Evolutionary conservation across 2,888 invertebrate genomes (phyloP).

Genomic region (Maniola hyperantus): DNA sequence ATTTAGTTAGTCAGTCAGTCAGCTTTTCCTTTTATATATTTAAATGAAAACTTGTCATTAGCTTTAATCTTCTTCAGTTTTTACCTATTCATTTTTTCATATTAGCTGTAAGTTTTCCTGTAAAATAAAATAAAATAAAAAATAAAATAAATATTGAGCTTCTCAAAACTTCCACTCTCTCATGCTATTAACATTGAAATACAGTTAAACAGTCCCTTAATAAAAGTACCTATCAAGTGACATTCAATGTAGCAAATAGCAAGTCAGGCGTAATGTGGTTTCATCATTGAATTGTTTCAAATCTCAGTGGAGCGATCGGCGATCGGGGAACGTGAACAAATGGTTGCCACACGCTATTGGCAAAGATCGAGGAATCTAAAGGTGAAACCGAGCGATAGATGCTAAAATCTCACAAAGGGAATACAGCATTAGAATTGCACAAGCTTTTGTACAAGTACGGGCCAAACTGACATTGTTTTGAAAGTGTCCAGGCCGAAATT

Average conservation of each 20-base stretch:
- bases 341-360: conserved; percentile 24
- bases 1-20: no score
- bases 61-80: no score
- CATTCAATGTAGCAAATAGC: conserved; percentile 14
- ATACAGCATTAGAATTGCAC: background rate
- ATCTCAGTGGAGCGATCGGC: conserved; percentile 32
- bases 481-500: background rate
- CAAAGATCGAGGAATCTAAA: conserved; percentile 20
- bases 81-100: no score
- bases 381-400: conserved; percentile 10
- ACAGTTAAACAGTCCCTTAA: background rate
- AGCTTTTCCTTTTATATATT: no score
- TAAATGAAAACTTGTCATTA: no score
- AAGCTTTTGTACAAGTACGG: background rate
- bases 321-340: conserved; percentile 19
- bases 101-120: no score
- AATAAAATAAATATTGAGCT: no score
- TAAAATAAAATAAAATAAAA: no score
- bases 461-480: background rate
- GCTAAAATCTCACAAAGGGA: background rate
- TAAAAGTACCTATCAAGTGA: conserved; percentile 8
- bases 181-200: no score
- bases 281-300: conserved; percentile 26
- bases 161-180: no score
- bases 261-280: conserved; percentile 2